A percentile compares a stretch with the other conserved stretches of the same genome.
phyloP scores from a whole-genome alignment of 2,797 vertebrate species.

The Alfaro cultratus region DNA sequence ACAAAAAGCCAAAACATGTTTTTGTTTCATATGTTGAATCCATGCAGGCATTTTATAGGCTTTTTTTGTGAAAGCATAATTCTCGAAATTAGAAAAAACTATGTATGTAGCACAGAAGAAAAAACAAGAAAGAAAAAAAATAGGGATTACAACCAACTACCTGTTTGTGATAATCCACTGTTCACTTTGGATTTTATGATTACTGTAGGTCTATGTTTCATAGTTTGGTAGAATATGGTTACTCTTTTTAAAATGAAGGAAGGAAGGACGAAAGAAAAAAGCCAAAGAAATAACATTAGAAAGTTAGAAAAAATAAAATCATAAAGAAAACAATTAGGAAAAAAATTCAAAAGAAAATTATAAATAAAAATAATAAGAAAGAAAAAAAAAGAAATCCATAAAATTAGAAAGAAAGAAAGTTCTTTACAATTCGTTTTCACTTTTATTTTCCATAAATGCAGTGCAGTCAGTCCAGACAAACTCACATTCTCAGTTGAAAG shows the following conservation, averaged over 20 bases:
- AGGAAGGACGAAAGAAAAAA: background rate
- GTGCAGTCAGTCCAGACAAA: constrained; percentile 21
- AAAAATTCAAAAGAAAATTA: too few species aligned
- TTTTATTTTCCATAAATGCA: background rate
- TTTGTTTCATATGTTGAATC: background rate
- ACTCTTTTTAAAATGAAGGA: background rate
- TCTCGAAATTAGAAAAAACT: background rate
- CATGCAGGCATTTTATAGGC: background rate
- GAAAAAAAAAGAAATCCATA: background rate
- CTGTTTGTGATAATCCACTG: background rate
- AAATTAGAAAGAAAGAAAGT: background rate
- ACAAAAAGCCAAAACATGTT: background rate
- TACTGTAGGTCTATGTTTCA: background rate
- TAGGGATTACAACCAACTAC: background rate
- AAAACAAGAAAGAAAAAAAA: background rate
- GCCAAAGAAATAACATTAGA: background rate
- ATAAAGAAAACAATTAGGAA: background rate
- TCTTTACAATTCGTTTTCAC: background rate
- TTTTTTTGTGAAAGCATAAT: background rate
- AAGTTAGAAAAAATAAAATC: background rate
- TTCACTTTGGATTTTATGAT: background rate
- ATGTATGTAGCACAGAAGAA: background rate
- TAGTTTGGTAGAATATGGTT: background rate
- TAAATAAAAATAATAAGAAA: too few species aligned
- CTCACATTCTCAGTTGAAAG: constrained; percentile 95